phyloP scores from a whole-genome alignment of 2,888 invertebrate species.

The Bembecia ichneumoniformis region DNA sequence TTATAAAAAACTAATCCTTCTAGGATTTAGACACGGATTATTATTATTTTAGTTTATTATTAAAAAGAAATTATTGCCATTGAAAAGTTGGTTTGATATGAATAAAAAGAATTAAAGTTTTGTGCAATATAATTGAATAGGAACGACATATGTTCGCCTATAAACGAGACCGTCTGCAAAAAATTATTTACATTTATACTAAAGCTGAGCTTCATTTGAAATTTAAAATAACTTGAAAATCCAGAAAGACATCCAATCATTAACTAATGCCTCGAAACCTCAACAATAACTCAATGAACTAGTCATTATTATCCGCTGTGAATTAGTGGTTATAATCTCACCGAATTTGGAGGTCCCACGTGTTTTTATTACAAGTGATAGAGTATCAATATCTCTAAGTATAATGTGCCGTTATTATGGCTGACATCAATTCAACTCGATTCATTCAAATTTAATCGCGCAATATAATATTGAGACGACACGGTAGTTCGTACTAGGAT shows the following conservation, averaged over 20 bases:
- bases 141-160: too few species aligned
- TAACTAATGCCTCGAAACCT: background rate
- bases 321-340: constrained; percentile 17
- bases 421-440: constrained; percentile 24
- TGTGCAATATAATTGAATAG: too few species aligned
- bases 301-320: constrained; percentile 16
- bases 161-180: background rate
- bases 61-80: too few species aligned
- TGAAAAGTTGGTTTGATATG: too few species aligned
- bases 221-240: constrained; percentile 2
- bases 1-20: too few species aligned
- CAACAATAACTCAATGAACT: constrained; percentile 8
- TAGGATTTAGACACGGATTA: too few species aligned
- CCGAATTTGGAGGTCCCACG: constrained; percentile 16
- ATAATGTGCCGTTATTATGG: constrained; percentile 38
- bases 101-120: too few species aligned
- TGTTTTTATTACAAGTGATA: constrained; percentile 53
- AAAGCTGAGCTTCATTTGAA: background rate
- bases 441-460: constrained; percentile 38
- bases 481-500: too few species aligned
- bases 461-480: too few species aligned
- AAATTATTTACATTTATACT: background rate
- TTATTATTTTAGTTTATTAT: too few species aligned
- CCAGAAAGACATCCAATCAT: background rate
- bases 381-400: constrained; percentile 33